Base-by-base conservation (phyloP, 2,797 vertebrate genomes). In the Monodelphis domestica region DNA sequence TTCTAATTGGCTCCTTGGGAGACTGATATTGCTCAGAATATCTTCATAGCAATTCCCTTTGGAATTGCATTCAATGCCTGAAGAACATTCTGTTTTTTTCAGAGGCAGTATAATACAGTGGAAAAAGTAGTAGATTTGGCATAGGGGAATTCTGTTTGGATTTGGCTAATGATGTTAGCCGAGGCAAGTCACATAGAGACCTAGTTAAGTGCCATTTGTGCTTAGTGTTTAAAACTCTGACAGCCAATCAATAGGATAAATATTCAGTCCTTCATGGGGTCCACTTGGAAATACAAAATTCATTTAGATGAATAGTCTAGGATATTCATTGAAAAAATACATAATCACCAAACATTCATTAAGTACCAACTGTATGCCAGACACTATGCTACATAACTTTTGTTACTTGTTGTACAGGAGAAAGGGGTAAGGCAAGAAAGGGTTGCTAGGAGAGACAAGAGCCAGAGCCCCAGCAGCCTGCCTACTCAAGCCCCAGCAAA, bases 251-350 rank as follows among this genome's bases (percentile, higher is more conserved):
- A 38, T 24, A 24, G 70, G 45, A 45, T 45, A 78, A 78, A 38
- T 45, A 78, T 78, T 45, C 26, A 38, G 33, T 3, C 21, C 21
- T 78, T 7, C 17, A 45, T 78, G 70, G 3, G 38, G 3, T 38
- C 70, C 70, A 26, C 17, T 78, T 78, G 17, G 29, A 93, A 89
- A 84, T 2, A 12, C 5, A 87, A 50, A 51, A 28, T 11, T 57
- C 33, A 51, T 89, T 88, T 94, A 50, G 92, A 89, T 55, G 21
- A 52, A 93, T 87, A 92, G 15, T 53, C 12, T 90, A 54, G 10
- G 89, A 50, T 56, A 10, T 2, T 78, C 70, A 78, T 96, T 57
- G 17, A 56, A 53, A 26, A 51, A 54, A 50, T 26, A 11, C 28
- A 1, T 26, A 11, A 38, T 84, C 21, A 84, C 26, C 21, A n/a